Evolutionary conservation across 1,140 invertebrate genomes (phyloP).

Genomic region (Temnothorax longispinosus): DNA sequence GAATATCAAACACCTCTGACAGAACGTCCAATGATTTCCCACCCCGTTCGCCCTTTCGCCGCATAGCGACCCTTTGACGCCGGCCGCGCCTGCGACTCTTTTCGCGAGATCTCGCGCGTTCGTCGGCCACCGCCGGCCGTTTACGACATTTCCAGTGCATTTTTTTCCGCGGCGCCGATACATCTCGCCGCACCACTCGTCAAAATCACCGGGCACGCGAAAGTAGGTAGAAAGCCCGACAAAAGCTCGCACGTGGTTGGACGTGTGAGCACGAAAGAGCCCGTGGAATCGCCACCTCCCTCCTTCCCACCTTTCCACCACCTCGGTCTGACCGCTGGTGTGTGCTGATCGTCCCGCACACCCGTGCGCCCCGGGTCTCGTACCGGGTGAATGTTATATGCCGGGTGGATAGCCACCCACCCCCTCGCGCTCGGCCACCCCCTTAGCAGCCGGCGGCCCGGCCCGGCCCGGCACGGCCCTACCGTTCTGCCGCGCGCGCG

Average conservation of each 20-base stretch:
- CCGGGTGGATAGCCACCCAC: slow-evolving; percentile 64
- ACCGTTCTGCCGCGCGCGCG: slow-evolving; percentile 63
- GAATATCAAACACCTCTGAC: slow-evolving; percentile 60
- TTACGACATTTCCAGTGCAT: not conserved
- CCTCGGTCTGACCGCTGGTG: slow-evolving; percentile 42
- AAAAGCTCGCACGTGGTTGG: slow-evolving; percentile 72
- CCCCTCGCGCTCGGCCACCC: slow-evolving; percentile 54
- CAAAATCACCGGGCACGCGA: slow-evolving; percentile 81
- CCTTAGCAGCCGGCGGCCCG: slow-evolving; percentile 58
- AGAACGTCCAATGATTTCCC: slow-evolving; percentile 57
- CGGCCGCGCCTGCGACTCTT: slow-evolving; percentile 23
- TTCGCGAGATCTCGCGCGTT: slow-evolving; percentile 18
- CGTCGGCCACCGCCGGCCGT: not conserved
- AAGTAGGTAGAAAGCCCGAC: slow-evolving; percentile 63
- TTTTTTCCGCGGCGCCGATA: slow-evolving; percentile 1
- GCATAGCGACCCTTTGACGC: slow-evolving; percentile 35
- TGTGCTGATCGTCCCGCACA: slow-evolving; percentile 36
- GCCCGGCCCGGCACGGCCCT: slow-evolving; percentile 66
- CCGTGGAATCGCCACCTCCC: slow-evolving; percentile 53
- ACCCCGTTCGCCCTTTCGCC: slow-evolving; percentile 51
- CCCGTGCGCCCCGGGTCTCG: slow-evolving; percentile 29
- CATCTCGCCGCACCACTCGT: slow-evolving; percentile 78
- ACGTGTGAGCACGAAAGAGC: slow-evolving; percentile 68
- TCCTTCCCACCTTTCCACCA: slow-evolving; percentile 48
- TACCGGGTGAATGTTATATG: slow-evolving; percentile 48